phyloP scores from a whole-genome alignment of 2,888 invertebrate genomes.

The Emmelina monodactyla region DNA sequence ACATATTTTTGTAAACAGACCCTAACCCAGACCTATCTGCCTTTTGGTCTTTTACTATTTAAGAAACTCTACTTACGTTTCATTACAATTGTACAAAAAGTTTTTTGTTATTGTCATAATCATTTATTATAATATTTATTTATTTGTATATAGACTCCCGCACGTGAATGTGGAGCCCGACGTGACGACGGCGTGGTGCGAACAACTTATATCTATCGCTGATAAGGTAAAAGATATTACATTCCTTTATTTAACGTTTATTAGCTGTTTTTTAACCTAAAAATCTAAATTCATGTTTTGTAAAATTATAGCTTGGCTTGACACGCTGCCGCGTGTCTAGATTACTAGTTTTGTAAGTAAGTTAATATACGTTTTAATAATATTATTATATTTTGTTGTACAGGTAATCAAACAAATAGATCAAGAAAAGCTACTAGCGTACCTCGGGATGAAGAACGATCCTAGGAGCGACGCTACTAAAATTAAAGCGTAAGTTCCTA shows the following conservation, averaged over 20 bases:
- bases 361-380: not conserved
- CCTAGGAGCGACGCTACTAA: slow-evolving; percentile 82
- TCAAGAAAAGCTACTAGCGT: slow-evolving; percentile 79
- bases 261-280: too few relatives aligned
- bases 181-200: slow-evolving; percentile 46
- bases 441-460: slow-evolving; percentile 86
- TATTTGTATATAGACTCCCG: slow-evolving; percentile 45
- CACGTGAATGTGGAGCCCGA: slow-evolving; percentile 49
- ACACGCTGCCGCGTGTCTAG: too few relatives aligned
- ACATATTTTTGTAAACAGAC: not conserved
- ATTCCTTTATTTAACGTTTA: not conserved
- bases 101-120: not conserved
- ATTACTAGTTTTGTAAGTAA: not conserved
- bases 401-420: slow-evolving; percentile 70
- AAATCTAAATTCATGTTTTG: not conserved
- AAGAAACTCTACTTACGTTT: not conserved
- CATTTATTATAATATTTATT: not conserved
- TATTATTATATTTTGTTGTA: slow-evolving; percentile 5
- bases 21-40: too few relatives aligned
- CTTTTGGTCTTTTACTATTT: not conserved
- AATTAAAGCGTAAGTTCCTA: slow-evolving; percentile 75
- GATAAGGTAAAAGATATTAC: slow-evolving; percentile 50
- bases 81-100: not conserved
- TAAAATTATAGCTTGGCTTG: too few relatives aligned
- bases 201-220: slow-evolving; percentile 62